These are phyloP conservation scores for Etia nguti DNA, from an alignment of 2,113 vertebrate genomes.

Conservation along the genomic window DNA sequence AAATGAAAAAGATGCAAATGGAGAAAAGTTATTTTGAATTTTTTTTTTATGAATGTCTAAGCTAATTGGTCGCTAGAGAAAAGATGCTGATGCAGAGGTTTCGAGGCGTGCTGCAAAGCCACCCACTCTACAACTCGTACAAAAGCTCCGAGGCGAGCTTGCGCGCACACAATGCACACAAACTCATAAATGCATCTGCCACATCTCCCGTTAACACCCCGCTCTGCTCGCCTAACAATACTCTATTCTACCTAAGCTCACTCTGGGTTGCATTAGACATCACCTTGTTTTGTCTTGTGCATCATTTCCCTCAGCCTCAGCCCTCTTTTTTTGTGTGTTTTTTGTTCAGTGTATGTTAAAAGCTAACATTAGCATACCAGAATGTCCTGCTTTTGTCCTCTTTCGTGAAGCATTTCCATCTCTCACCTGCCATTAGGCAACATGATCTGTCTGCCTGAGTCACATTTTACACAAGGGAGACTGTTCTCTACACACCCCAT, in stretches of 20 bases:
- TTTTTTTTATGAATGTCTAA: slow-evolving; percentile 22
- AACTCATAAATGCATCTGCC: background rate
- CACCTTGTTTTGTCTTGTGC: slow-evolving; percentile 45
- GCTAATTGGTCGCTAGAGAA: slow-evolving; percentile 66
- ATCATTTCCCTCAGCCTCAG: slow-evolving; percentile 28
- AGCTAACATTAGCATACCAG: slow-evolving; percentile 42
- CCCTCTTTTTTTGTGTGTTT: background rate
- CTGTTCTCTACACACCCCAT: slow-evolving; percentile 55
- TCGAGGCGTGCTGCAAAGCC: slow-evolving; percentile 39
- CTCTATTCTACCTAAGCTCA: slow-evolving; percentile 4
- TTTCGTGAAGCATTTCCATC: slow-evolving; percentile 51
- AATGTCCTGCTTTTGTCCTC: slow-evolving; percentile 51
- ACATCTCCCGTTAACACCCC: background rate
- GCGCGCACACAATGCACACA: background rate
- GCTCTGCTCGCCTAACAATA: slow-evolving; percentile 14
- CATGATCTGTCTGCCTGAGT: slow-evolving; percentile 39
- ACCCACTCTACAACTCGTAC: slow-evolving; percentile 30
- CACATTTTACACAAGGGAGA: slow-evolving; percentile 46
- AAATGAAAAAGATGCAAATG: slow-evolving; percentile 70
- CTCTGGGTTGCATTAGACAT: slow-evolving; percentile 20
- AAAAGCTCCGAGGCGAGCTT: slow-evolving; percentile 22
- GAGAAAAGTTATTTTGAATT: slow-evolving; percentile 53
- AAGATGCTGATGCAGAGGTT: slow-evolving; percentile 61
- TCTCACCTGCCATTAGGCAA: slow-evolving; percentile 57
- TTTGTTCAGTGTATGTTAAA: slow-evolving; percentile 36